These are phyloP conservation scores for Adoxophyes honmai DNA, from an alignment of 1,140 invertebrate genomes.

Conservation along the genomic window DNA sequence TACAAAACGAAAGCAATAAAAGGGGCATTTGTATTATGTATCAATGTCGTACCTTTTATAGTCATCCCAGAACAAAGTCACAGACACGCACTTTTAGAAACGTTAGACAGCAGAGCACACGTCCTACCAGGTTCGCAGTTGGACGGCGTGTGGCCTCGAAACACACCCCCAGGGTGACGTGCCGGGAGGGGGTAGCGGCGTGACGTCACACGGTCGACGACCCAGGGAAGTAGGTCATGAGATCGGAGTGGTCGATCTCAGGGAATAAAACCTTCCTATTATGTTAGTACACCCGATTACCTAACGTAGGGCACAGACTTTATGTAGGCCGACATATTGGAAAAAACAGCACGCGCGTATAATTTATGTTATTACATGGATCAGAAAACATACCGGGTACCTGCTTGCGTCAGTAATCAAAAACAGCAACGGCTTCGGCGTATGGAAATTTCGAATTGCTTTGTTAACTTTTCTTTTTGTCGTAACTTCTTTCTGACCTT, in stretches of 20 bases:
- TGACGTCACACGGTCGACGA: slow-evolving; percentile 69
- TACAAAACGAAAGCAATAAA: no score
- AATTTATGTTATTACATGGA: not conserved
- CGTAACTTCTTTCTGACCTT: no score
- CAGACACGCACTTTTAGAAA: slow-evolving; percentile 2
- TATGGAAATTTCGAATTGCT: no score
- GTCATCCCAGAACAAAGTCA: slow-evolving; percentile 51
- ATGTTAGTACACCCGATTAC: slow-evolving; percentile 30
- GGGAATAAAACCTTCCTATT: slow-evolving; percentile 22
- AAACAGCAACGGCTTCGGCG: no score
- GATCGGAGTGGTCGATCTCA: slow-evolving; percentile 50
- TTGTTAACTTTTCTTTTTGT: no score
- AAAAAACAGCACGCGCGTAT: not conserved
- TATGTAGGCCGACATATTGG: not conserved
- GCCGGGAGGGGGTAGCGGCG: slow-evolving; percentile 34
- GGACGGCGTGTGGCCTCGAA: slow-evolving; percentile 59
- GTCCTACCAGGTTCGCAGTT: slow-evolving; percentile 32
- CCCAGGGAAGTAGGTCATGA: slow-evolving; percentile 63
- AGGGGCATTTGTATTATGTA: no score
- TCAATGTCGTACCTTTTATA: slow-evolving; percentile 65
- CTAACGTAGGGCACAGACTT: slow-evolving; percentile 19
- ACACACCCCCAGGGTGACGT: slow-evolving; percentile 54
- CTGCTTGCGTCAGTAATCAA: no score
- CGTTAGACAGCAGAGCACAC: slow-evolving; percentile 19
- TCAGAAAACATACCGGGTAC: no score